Percentiles rank a stretch among this genome's conserved stretches.
Evolutionary conservation across 1,140 invertebrate genomes (phyloP).

Genomic region (Lordiphosa mommai): DNA sequence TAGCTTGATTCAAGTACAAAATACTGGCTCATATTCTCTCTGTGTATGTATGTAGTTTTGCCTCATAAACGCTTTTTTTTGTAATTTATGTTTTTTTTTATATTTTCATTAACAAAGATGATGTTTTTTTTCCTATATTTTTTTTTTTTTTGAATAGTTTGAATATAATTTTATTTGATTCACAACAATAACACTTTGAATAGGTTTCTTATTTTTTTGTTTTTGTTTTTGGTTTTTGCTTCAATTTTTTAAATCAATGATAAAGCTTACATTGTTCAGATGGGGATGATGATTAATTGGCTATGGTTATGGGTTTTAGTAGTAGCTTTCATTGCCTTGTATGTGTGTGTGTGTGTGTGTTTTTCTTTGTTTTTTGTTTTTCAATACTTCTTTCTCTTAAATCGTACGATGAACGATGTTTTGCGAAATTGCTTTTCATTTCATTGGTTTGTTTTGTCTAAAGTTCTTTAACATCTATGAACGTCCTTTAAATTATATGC

Average conservation of each 20-base stretch:
- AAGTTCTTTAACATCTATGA: constrained; percentile 37
- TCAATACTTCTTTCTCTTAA: constrained; percentile 1
- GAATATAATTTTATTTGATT: constrained; percentile 71
- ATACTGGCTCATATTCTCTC: too few relatives aligned
- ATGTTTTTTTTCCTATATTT: constrained; percentile 19
- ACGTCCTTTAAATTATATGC: constrained; percentile 18
- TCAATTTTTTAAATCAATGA: constrained; percentile 7
- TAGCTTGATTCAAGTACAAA: too few relatives aligned
- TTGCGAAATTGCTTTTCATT: constrained; percentile 65
- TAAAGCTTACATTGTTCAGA: constrained; percentile 11
- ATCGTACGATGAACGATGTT: constrained; percentile 22
- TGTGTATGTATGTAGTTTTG: constrained; percentile 26
- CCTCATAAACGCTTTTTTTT: constrained; percentile 13
- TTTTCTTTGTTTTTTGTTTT: constrained; percentile 8
- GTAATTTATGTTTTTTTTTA: constrained; percentile 4
- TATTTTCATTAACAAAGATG: constrained; percentile 55
- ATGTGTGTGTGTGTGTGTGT: constrained; percentile 19
- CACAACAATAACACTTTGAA: constrained; percentile 75
- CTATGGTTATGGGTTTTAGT: too few relatives aligned
- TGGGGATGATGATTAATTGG: neutral
- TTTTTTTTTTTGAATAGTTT: constrained; percentile 30
- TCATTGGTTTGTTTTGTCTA: constrained; percentile 42
- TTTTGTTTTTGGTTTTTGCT: constrained; percentile 1
- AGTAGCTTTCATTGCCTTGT: too few relatives aligned
- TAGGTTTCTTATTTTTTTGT: constrained; percentile 28